These are phyloP conservation scores for Saturnia pavonia DNA, from an alignment of 2,888 invertebrate species.

Conservation along the genomic window DNA sequence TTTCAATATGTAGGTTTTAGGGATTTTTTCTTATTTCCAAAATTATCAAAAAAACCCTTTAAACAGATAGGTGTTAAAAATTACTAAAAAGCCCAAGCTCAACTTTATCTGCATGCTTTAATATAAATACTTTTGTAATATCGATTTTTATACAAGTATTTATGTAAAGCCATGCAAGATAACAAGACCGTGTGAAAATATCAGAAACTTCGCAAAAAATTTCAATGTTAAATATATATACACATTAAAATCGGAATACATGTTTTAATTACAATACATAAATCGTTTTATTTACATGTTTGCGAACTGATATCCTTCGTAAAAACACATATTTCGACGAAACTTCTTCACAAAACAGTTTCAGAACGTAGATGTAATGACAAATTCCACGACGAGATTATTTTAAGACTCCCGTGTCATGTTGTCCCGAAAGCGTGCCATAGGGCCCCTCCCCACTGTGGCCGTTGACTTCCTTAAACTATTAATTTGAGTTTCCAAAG, in stretches of 20 bases:
- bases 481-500: conserved; percentile 55
- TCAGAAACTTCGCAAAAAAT: background rate
- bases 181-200: conserved; percentile 1
- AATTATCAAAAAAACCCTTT: too few species aligned
- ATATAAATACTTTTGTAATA: too few species aligned
- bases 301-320: background rate
- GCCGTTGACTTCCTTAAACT: conserved; percentile 60
- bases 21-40: too few species aligned
- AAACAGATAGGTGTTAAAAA: too few species aligned
- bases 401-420: conserved; percentile 44
- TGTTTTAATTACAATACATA: background rate
- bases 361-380: background rate
- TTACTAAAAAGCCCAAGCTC: too few species aligned
- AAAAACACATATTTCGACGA: background rate
- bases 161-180: background rate
- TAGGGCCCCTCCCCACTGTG: conserved; percentile 32
- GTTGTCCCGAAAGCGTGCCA: conserved; percentile 38
- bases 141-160: too few species aligned
- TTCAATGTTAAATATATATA: background rate
- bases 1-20: too few species aligned
- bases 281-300: background rate
- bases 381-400: conserved; percentile 35
- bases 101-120: too few species aligned
- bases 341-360: background rate
- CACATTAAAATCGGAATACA: background rate